These are phyloP conservation scores for Zosterops japonicus DNA, from an alignment of 2,113 vertebrate genomes.

Conservation along the genomic window DNA sequence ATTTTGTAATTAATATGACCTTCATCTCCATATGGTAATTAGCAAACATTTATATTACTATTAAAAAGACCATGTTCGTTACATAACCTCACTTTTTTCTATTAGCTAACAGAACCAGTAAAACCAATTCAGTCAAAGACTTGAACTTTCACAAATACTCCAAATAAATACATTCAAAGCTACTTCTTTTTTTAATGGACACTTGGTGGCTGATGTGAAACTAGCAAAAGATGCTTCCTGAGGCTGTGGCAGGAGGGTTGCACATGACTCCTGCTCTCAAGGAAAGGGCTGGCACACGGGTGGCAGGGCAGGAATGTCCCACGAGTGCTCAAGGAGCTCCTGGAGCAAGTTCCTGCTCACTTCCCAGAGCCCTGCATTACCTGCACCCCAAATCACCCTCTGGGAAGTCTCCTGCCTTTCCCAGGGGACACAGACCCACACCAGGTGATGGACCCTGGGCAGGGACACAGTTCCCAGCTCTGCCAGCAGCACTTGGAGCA, in stretches of 20 bases:
- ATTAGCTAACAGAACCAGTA: not conserved
- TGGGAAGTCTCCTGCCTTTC: not conserved
- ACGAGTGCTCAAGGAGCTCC: accelerated
- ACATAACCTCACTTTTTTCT: not conserved
- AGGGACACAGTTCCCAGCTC: not conserved
- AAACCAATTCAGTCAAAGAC: conserved; percentile 7
- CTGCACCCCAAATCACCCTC: accelerated
- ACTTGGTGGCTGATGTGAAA: not conserved
- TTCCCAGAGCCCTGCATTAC: accelerated
- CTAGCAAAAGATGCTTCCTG: not conserved
- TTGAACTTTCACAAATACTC: not conserved
- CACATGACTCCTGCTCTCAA: accelerated
- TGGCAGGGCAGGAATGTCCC: not conserved
- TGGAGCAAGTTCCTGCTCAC: accelerated
- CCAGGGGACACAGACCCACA: accelerated
- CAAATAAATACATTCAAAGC: not conserved
- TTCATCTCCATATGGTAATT: conserved; percentile 68
- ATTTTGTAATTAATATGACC: conserved; percentile 65
- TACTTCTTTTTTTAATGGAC: not conserved
- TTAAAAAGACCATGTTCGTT: conserved; percentile 28
- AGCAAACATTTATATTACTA: conserved; percentile 62
- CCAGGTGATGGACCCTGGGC: accelerated
- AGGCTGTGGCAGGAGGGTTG: not conserved
- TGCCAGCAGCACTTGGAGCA: accelerated
- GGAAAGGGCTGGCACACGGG: accelerated